phyloP scores from a whole-genome alignment of 2,113 vertebrate genomes.

The Atractosteus spatula region DNA sequence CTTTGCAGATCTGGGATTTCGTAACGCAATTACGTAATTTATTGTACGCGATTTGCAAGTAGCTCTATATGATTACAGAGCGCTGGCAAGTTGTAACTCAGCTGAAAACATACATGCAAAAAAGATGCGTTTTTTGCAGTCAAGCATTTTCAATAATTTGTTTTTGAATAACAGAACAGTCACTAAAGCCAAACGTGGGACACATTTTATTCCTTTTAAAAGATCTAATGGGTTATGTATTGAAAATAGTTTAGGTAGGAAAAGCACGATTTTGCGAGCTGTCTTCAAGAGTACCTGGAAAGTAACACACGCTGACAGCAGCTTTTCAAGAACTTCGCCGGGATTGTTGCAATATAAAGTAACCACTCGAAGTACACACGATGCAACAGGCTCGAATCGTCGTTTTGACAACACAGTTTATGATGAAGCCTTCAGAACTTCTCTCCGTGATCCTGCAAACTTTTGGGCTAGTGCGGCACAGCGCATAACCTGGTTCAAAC shows the following conservation, averaged over 20 bases:
- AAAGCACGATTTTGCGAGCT: not conserved
- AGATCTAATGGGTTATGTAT: not conserved
- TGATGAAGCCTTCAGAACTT: slow-evolving; percentile 45
- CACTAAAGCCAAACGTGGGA: not conserved
- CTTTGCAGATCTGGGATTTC: no score
- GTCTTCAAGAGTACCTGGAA: not conserved
- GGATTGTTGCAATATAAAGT: not conserved
- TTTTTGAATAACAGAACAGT: not conserved
- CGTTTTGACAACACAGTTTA: slow-evolving; percentile 34
- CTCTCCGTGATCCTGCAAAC: slow-evolving; percentile 48
- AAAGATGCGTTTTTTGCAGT: slow-evolving; percentile 18
- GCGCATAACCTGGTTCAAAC: slow-evolving; percentile 60
- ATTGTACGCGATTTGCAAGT: no score
- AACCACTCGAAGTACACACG: not conserved
- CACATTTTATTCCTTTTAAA: not conserved
- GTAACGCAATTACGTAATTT: no score
- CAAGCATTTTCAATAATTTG: not conserved
- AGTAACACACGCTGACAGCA: not conserved
- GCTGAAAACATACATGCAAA: no score
- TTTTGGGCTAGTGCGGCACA: slow-evolving; percentile 60
- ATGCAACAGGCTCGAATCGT: slow-evolving; percentile 15
- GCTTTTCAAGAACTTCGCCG: not conserved
- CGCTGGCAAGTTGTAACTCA: no score
- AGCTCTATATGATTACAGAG: no score
- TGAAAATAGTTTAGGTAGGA: not conserved